phyloP scores from a whole-genome alignment of 1,140 invertebrate genomes.

The Platyscapa corneri region DNA sequence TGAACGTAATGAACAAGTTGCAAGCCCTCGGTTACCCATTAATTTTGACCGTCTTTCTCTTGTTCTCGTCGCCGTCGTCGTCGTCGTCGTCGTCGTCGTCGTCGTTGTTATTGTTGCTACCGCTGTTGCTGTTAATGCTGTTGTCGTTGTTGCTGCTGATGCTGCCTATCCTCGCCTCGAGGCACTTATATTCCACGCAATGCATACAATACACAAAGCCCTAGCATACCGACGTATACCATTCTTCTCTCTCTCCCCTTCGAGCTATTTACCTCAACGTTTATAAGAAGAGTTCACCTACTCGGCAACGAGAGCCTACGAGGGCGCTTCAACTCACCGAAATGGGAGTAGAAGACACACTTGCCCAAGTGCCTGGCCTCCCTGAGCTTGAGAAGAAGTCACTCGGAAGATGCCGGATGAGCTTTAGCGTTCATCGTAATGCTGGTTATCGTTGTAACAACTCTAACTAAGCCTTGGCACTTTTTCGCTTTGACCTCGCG shows the following conservation, averaged over 20 bases:
- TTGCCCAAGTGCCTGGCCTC: slow-evolving; percentile 1
- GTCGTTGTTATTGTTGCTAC: no score
- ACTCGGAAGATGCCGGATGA: not conserved
- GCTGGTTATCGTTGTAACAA: not conserved
- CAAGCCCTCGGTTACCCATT: slow-evolving; percentile 43
- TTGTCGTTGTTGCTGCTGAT: not conserved
- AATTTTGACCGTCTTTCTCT: slow-evolving; percentile 50
- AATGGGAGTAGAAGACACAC: not conserved
- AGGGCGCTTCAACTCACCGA: slow-evolving; percentile 17
- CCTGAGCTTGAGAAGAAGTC: not conserved
- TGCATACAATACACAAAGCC: not conserved
- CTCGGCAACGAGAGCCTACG: slow-evolving; percentile 13
- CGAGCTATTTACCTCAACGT: slow-evolving; percentile 19
- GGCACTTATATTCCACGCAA: slow-evolving; percentile 22
- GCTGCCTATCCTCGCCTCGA: not conserved
- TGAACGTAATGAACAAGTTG: slow-evolving; percentile 51
- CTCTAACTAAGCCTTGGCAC: not conserved
- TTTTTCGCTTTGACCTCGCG: slow-evolving; percentile 34
- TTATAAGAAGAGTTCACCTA: slow-evolving; percentile 45
- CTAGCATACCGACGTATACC: not conserved
- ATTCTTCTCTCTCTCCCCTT: not conserved
- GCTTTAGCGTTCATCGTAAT: not conserved
- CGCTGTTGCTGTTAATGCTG: no score
- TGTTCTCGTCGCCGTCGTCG: no score
- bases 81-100: no score